Evolutionary conservation across 1,140 invertebrate genomes (phyloP).

Genomic region (Amyelois transitella): DNA sequence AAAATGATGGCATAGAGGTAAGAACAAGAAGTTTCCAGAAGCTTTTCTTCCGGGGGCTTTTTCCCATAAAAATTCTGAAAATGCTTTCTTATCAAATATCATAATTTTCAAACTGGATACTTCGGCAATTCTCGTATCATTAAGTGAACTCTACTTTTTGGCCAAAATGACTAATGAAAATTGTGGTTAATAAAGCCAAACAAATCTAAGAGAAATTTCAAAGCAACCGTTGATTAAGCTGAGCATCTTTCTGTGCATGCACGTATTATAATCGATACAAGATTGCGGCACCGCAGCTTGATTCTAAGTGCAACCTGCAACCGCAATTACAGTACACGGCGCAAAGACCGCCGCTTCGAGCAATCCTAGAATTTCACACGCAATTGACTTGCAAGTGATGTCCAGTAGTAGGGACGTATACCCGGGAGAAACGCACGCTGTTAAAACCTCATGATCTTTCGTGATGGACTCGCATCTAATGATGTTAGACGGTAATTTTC

Average conservation of each 20-base stretch:
- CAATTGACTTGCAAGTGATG: slow-evolving; percentile 34
- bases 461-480: slow-evolving; percentile 18
- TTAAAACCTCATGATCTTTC: slow-evolving; percentile 10
- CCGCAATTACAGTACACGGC: slow-evolving; percentile 42
- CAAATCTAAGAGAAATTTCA: slow-evolving; percentile 17
- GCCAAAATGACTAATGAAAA: slow-evolving; percentile 5
- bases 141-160: too few species aligned
- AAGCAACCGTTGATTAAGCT: slow-evolving; percentile 28
- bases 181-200: slow-evolving; percentile 11
- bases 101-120: too few species aligned
- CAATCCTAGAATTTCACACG: slow-evolving; percentile 60
- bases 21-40: too few species aligned
- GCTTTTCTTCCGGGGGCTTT: too few species aligned
- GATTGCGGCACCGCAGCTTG: slow-evolving; percentile 38
- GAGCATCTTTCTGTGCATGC: slow-evolving; percentile 19
- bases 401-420: slow-evolving; percentile 16
- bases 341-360: slow-evolving; percentile 37
- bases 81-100: too few species aligned
- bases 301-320: slow-evolving; percentile 42
- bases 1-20: too few species aligned
- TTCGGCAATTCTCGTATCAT: too few species aligned
- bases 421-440: slow-evolving; percentile 23
- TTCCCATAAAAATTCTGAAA: too few species aligned
- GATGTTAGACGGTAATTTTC: slow-evolving; percentile 28
- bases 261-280: slow-evolving; percentile 52